Conservation (phyloP, 2,797 vertebrate genomes). For the Helicolenus hilgendorfi region DNA sequence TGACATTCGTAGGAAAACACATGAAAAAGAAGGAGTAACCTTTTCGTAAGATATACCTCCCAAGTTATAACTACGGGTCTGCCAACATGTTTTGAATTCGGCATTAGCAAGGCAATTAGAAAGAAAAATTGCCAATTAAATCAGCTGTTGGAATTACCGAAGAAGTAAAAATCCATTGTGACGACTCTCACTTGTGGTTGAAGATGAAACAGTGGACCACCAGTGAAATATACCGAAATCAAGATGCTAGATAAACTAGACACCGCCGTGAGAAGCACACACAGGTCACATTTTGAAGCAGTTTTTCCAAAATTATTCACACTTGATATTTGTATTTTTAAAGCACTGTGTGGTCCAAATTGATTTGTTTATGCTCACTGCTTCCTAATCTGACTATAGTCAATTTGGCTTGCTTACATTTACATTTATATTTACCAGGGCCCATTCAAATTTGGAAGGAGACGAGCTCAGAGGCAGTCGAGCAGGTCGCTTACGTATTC, state of each 20-base stretch:
- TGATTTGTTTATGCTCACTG: constrained; percentile 18
- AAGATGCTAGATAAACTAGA: neutral
- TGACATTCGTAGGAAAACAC: no score
- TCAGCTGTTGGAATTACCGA: neutral
- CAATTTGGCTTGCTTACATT: constrained; percentile 31
- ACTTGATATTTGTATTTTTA: constrained; percentile 8
- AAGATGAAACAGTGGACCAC: neutral
- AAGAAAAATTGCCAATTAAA: neutral
- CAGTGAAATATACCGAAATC: neutral
- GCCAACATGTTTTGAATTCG: neutral
- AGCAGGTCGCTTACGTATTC: constrained; percentile 29
- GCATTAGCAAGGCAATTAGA: neutral
- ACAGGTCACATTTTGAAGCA: neutral
- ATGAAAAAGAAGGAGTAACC: no score
- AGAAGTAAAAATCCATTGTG: neutral
- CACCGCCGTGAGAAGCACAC: neutral
- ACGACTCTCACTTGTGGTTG: neutral
- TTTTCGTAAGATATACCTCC: no score
- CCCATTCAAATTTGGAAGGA: neutral
- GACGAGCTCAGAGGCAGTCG: neutral
- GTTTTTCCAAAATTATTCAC: neutral
- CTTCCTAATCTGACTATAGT: constrained; percentile 2
- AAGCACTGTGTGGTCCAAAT: neutral
- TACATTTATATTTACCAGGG: constrained; percentile 45
- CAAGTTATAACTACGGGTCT: neutral